Conservation (phyloP, 2,113 vertebrate genomes). For the Otolemur garnettii region DNA sequence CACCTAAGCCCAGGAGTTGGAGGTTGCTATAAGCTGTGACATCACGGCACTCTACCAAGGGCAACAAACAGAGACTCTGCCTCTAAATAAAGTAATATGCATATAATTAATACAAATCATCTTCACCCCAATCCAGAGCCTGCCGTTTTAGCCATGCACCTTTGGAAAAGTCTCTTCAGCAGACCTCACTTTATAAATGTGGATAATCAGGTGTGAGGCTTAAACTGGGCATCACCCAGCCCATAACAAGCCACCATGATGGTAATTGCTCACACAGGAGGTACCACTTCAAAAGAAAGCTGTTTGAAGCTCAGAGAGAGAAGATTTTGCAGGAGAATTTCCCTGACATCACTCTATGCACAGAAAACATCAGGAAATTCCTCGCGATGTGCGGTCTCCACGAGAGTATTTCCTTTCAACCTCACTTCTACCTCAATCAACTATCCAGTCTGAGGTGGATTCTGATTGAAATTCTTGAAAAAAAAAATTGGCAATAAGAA, state of each 20-base stretch:
- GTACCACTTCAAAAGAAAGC: conserved; percentile 43
- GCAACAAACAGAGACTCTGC: no score
- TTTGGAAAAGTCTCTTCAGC: not conserved
- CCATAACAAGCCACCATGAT: conserved; percentile 26
- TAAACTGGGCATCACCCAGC: conserved; percentile 2
- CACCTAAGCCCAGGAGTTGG: no score
- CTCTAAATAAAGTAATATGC: no score
- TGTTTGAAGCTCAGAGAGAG: conserved; percentile 47
- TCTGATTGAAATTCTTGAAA: conserved; percentile 83
- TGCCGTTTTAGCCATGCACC: not conserved
- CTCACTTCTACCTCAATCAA: conserved; percentile 8
- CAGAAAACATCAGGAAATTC: conserved; percentile 46
- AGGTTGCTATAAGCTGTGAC: no score
- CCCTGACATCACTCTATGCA: conserved; percentile 38
- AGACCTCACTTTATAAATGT: conserved; percentile 5
- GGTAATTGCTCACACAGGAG: conserved; percentile 47
- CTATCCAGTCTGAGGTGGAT: conserved; percentile 81
- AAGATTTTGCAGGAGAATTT: conserved; percentile 44
- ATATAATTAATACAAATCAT: not conserved
- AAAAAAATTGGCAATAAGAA: conserved; percentile 87
- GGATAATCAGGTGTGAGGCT: not conserved
- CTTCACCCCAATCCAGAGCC: not conserved
- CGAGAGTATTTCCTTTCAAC: conserved; percentile 10
- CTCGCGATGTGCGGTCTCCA: conserved; percentile 55
- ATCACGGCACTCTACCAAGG: no score